Percentiles rank a stretch among this genome's conserved stretches.
Evolutionary conservation across 2,113 vertebrate genomes (phyloP).

Genomic region (Syngnathoides biaculeatus): DNA sequence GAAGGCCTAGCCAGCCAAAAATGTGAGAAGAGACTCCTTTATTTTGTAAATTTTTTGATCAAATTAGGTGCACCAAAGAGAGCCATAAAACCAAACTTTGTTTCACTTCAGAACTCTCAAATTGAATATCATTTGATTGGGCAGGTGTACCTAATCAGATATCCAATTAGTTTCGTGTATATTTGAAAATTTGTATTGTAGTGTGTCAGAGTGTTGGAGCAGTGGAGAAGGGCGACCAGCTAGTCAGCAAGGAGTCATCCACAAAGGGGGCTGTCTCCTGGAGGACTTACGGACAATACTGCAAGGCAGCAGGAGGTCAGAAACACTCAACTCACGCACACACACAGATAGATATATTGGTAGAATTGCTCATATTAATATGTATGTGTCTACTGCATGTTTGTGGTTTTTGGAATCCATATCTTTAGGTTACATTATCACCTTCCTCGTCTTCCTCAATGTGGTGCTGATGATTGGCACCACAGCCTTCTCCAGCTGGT

Average conservation of each 20-base stretch:
- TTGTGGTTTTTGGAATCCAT: constrained; percentile 19
- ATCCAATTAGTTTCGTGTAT: background rate
- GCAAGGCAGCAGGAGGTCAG: constrained; percentile 78
- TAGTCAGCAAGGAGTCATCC: constrained; percentile 59
- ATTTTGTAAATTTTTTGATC: background rate
- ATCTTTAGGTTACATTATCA: constrained; percentile 71
- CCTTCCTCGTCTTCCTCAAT: constrained; percentile 43
- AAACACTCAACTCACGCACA: background rate
- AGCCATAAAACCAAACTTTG: background rate
- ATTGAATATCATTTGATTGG: background rate
- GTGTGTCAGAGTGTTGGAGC: background rate
- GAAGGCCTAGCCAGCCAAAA: background rate
- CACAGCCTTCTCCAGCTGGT: constrained; percentile 80
- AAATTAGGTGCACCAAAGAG: background rate
- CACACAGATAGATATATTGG: background rate
- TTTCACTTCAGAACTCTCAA: background rate
- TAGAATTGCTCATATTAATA: no score
- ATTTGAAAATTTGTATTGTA: background rate
- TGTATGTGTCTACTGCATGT: background rate
- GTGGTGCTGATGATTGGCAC: constrained; percentile 72
- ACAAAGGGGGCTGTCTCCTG: constrained; percentile 66
- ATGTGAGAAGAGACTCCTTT: constrained; percentile 27
- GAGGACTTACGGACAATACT: constrained; percentile 75
- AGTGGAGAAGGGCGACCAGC: constrained; percentile 57
- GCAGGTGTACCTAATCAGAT: background rate